phyloP scores from a whole-genome alignment of 2,888 invertebrate species.

The Rotaria macrura region DNA sequence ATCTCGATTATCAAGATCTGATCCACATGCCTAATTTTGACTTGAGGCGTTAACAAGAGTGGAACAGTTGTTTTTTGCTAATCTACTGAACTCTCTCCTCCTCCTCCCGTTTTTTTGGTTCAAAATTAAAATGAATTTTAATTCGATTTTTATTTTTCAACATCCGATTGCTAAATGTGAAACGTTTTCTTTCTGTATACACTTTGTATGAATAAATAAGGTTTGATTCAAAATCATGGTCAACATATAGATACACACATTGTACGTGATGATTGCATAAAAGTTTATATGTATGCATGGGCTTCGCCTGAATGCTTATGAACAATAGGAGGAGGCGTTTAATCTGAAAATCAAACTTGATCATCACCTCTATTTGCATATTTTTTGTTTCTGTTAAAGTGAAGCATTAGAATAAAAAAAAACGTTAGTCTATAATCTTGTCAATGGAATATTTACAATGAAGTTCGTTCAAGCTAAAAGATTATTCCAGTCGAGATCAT shows the following conservation, averaged over 20 bases:
- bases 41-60: neutral
- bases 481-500: neutral
- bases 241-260: neutral
- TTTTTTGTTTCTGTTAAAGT: neutral
- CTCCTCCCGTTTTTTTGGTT: neutral
- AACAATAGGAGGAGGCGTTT: conserved; percentile 12
- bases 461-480: neutral
- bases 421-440: neutral
- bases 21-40: neutral
- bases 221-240: neutral
- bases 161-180: conserved; percentile 7
- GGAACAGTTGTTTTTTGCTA: neutral
- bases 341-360: conserved; percentile 15
- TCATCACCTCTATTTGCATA: neutral
- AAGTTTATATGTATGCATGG: neutral
- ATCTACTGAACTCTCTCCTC: neutral
- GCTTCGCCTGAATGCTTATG: neutral
- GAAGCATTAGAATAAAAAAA: neutral
- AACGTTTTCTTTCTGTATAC: neutral
- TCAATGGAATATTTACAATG: neutral
- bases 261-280: conserved; percentile 6
- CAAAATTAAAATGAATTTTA: neutral
- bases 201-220: neutral
- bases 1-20: conserved; percentile 6
- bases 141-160: neutral